phyloP scores from a whole-genome alignment of 2,797 vertebrate genomes.

The Cynodonichthys magdalenae region DNA sequence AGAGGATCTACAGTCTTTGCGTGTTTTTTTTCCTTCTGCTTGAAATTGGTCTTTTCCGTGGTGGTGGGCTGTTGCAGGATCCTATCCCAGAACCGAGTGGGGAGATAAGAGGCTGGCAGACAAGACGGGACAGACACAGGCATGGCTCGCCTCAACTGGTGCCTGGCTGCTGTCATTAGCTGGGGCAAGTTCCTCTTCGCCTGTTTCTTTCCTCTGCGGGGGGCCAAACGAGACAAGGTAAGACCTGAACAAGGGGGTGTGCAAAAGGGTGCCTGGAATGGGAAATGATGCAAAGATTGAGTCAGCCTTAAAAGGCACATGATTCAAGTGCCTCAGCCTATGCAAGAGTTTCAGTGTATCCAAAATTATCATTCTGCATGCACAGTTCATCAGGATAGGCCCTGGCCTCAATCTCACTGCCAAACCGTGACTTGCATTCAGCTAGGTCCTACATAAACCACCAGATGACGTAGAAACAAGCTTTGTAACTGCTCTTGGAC shows the following conservation, averaged over 20 bases:
- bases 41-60: constrained; percentile 41
- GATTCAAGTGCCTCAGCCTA: not conserved
- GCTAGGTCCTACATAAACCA: constrained; percentile 30
- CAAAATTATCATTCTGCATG: constrained; percentile 33
- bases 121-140: constrained; percentile 68
- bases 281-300: constrained; percentile 13
- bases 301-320: not conserved
- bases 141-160: constrained; percentile 93
- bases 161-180: constrained; percentile 89
- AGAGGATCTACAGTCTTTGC: constrained; percentile 43
- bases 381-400: constrained; percentile 34
- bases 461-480: constrained; percentile 60
- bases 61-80: constrained; percentile 50
- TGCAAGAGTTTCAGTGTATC: not conserved
- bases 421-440: constrained; percentile 28
- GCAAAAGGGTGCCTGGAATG: not conserved
- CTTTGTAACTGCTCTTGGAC: constrained; percentile 47
- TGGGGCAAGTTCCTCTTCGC: constrained; percentile 92
- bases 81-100: constrained; percentile 48
- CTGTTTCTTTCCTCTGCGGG: constrained; percentile 88
- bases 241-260: constrained; percentile 50
- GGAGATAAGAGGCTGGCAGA: constrained; percentile 72
- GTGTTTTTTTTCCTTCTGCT: constrained; percentile 33
- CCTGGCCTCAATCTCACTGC: constrained; percentile 20
- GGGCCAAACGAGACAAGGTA: constrained; percentile 88